Base-by-base conservation (phyloP, 1,140 invertebrate species). In the Globodera ellingtonae region DNA sequence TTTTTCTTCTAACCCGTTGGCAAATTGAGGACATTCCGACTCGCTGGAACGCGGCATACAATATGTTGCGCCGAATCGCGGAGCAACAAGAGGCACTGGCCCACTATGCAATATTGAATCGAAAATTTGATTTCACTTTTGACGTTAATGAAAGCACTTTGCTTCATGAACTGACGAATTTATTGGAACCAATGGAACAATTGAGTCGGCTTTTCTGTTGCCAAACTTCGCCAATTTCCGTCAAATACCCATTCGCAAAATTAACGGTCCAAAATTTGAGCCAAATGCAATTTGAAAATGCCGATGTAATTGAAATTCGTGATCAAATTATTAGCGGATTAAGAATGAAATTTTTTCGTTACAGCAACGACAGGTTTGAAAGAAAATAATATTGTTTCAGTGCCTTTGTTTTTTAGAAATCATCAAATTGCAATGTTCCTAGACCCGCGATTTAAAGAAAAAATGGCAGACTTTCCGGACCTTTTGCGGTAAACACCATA, bases 71-170 rank as follows among this genome's bases (percentile, higher is more conserved):
- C 10, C 7, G 67, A 13, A 70, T 70, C 13, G 67, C 7, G 46
- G 67, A 70, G 46, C 67, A 70, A 70, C 67, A 70, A 70, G 67
- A 70, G 13, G 67, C 67, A 5, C 13, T 70, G 24, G 67, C 67
- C 24, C 67, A 70, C 10, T 70, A 70, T 70, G 67, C 7, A 35
- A 70, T 70, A 10, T 15, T 9, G 3, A 70, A 70, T 47, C 24
- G 8, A 15, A 70, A 70, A 70, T 8, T 70, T 70, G 67, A 70
- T 70, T 70, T 70, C 15, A 70, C 67, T 10, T 70, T 70, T 70
- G 67, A 70, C 8, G 67, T 9, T 15, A 15, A 8, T 70, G 67
- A 70, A 9, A 70, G 15, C 46, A 70, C 9, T 47, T 15, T 70
- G 46, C 8, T 70, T 3, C 8, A 70, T 15, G 67, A 70, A 10